A percentile compares a stretch with the other conserved stretches of the same genome.
These are phyloP conservation scores for Frankliniella fusca DNA, from an alignment of 2,888 invertebrate species.

Conservation along the genomic window DNA sequence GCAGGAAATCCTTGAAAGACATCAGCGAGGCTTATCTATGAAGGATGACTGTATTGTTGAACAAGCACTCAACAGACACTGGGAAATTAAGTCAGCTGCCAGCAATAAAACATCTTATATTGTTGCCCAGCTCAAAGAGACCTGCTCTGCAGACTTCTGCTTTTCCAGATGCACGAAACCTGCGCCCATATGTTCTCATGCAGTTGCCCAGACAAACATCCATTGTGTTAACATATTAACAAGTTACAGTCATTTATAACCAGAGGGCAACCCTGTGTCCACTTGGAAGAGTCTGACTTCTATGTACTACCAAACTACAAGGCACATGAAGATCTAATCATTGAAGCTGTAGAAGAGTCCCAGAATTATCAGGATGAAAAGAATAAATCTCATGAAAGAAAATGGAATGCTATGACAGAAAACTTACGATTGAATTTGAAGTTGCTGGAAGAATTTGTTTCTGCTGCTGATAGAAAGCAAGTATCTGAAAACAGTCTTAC, in stretches of 20 bases:
- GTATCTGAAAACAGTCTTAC: no score
- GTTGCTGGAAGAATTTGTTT: no score
- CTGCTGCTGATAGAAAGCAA: no score
- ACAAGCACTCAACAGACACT: background rate
- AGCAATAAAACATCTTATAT: no score
- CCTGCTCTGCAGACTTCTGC: background rate
- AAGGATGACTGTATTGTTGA: background rate
- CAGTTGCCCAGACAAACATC: constrained; percentile 9
- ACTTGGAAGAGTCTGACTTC: background rate
- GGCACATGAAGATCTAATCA: no score
- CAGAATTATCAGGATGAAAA: no score
- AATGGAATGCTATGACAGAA: no score
- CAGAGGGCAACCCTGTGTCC: background rate
- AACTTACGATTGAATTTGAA: no score
- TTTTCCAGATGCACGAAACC: constrained; percentile 1
- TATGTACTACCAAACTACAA: no score
- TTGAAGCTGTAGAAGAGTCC: no score
- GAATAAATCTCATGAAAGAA: no score
- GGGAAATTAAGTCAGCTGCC: no score
- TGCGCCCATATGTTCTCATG: background rate
- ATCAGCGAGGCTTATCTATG: background rate
- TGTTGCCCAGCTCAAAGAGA: constrained; percentile 41
- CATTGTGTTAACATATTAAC: constrained; percentile 20
- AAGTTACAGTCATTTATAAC: constrained; percentile 12
- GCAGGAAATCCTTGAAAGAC: constrained; percentile 9